Percentiles rank a stretch among this genome's conserved stretches.
Conservation (phyloP, 1,140 invertebrate genomes). For the Sycophila sp. region DNA sequence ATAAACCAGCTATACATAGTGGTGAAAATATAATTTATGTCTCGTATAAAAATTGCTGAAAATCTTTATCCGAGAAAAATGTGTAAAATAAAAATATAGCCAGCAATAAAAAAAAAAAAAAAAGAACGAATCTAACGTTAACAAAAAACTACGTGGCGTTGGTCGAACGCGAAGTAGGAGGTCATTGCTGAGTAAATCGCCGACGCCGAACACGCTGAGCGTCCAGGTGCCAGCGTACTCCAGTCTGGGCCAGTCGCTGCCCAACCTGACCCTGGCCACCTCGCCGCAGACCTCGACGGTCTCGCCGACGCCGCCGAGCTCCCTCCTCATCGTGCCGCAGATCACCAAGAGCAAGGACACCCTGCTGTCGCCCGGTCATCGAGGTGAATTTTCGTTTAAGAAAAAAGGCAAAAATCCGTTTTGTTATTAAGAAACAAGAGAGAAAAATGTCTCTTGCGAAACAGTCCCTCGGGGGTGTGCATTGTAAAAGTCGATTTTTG, state of each 20-base stretch:
- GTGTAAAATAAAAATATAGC: too few relatives aligned
- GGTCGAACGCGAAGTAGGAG: conserved; percentile 46
- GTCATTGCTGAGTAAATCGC: conserved; percentile 61
- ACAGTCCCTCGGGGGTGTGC: not conserved
- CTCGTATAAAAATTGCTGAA: not conserved
- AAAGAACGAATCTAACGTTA: too few relatives aligned
- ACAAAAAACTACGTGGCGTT: too few relatives aligned
- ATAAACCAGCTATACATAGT: too few relatives aligned
- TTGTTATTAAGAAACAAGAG: not conserved
- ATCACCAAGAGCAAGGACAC: conserved; percentile 66
- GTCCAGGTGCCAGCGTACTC: conserved; percentile 76
- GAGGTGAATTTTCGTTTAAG: conserved; percentile 54
- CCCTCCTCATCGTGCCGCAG: conserved; percentile 65
- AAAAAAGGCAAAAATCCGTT: conserved; percentile 38
- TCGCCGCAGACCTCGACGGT: conserved; percentile 65
- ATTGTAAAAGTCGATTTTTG: conserved; percentile 6
- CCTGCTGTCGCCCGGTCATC: conserved; percentile 65
- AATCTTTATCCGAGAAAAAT: too few relatives aligned
- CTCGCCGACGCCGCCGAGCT: conserved; percentile 62
- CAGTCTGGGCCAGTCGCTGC: conserved; percentile 76
- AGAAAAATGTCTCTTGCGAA: not conserved
- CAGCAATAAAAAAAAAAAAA: too few relatives aligned
- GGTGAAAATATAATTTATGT: too few relatives aligned
- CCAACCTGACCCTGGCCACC: conserved; percentile 73
- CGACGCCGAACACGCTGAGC: conserved; percentile 78